Evolutionary conservation across 2,888 invertebrate species (phyloP).

Genomic region (Stenodema calcarata): DNA sequence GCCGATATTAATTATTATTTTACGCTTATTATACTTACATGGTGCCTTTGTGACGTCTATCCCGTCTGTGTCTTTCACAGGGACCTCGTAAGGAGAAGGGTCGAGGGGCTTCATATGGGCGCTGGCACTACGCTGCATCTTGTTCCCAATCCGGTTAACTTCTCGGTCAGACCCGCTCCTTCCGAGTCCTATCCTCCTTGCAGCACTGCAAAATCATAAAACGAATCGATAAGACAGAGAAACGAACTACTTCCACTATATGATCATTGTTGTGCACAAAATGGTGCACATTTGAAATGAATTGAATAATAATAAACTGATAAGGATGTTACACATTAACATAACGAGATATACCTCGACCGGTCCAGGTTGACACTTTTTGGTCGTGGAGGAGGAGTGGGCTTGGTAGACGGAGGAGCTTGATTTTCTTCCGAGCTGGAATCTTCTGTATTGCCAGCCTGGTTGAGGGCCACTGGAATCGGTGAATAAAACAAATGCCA

Average conservation of each 20-base stretch:
- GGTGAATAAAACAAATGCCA: too few species aligned
- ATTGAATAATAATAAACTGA: too few species aligned
- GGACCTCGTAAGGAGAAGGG: slow-evolving; percentile 62
- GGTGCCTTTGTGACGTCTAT: slow-evolving; percentile 64
- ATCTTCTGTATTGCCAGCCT: slow-evolving; percentile 75
- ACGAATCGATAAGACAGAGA: neutral
- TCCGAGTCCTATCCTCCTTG: slow-evolving; percentile 58
- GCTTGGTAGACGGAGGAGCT: slow-evolving; percentile 49
- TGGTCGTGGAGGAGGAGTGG: slow-evolving; percentile 63
- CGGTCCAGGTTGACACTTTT: slow-evolving; percentile 72
- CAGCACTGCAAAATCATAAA: slow-evolving; percentile 16
- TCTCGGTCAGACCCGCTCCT: slow-evolving; percentile 67
- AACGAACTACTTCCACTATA: too few species aligned
- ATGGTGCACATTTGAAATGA: neutral
- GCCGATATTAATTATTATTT: too few species aligned
- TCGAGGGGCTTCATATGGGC: slow-evolving; percentile 58
- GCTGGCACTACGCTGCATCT: slow-evolving; percentile 53
- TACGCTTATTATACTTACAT: slow-evolving; percentile 64
- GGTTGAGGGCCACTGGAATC: slow-evolving; percentile 70
- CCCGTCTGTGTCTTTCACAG: slow-evolving; percentile 63
- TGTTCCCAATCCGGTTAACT: slow-evolving; percentile 60
- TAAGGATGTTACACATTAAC: too few species aligned
- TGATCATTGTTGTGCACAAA: too few species aligned
- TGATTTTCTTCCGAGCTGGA: slow-evolving; percentile 76
- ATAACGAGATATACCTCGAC: slow-evolving; percentile 54